phyloP scores from a whole-genome alignment of 2,797 vertebrate genomes.

The Karalla daura region DNA sequence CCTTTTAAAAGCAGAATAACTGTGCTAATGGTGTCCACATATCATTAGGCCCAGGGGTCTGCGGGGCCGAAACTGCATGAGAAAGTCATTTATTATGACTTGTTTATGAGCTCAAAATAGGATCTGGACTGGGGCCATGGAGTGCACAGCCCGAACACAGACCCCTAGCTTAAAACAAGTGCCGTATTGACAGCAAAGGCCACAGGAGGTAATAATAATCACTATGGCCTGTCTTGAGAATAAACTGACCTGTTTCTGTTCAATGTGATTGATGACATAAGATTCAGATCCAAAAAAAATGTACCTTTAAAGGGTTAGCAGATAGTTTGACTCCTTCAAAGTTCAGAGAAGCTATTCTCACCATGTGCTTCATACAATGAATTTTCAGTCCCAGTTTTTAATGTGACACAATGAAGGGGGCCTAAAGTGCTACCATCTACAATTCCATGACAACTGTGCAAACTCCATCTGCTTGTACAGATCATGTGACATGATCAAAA shows the following conservation, averaged over 20 bases:
- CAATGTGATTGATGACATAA: neutral
- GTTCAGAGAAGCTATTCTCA: neutral
- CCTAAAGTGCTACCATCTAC: neutral
- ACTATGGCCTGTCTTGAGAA: constrained; percentile 2
- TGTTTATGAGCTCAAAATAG: constrained; percentile 61
- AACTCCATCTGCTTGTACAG: neutral
- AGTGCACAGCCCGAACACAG: constrained; percentile 19
- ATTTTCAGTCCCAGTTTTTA: neutral
- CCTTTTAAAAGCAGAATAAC: constrained; percentile 14
- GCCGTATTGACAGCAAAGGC: constrained; percentile 47
- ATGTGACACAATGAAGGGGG: neutral
- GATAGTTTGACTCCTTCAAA: neutral
- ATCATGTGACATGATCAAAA: neutral
- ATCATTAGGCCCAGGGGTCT: constrained; percentile 28
- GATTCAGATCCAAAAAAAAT: neutral
- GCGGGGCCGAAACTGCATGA: constrained; percentile 47
- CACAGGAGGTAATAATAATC: constrained; percentile 12
- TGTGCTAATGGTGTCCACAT: constrained; percentile 46
- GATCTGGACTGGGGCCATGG: constrained; percentile 25
- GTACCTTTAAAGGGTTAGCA: neutral
- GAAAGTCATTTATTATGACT: constrained; percentile 60
- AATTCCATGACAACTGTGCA: neutral
- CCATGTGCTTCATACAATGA: neutral
- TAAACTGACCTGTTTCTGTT: neutral
- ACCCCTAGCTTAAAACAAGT: constrained; percentile 39